A percentile compares a stretch with the other conserved stretches of the same genome.
Conservation (phyloP, 92 coral and sea anemone species). For the Diadumene lineata region DNA sequence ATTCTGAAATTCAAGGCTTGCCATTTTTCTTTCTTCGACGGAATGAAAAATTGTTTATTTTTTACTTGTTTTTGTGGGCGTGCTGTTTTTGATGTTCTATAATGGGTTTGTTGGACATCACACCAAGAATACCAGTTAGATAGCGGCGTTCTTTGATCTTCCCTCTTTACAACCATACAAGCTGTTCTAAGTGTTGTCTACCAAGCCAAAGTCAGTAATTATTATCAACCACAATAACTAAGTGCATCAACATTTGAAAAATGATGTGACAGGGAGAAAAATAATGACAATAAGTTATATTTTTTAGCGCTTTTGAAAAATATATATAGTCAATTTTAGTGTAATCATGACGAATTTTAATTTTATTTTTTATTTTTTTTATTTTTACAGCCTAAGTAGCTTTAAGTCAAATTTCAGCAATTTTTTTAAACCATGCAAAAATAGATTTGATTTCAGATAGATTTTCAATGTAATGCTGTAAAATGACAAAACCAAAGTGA, state of each 20-base stretch:
- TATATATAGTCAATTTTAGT: too few species aligned
- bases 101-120: neutral
- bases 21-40: neutral
- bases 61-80: too few species aligned
- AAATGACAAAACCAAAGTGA: neutral
- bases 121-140: neutral
- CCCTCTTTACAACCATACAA: neutral
- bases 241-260: neutral
- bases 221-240: neutral
- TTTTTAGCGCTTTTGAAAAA: neutral
- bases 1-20: neutral
- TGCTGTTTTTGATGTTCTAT: too few species aligned
- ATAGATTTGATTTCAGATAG: too few species aligned
- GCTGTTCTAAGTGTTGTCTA: constrained; percentile 8
- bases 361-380: too few species aligned
- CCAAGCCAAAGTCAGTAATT: neutral
- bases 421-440: too few species aligned
- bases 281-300: too few species aligned
- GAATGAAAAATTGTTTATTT: neutral
- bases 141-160: constrained; percentile 21
- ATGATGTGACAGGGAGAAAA: too few species aligned
- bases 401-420: too few species aligned
- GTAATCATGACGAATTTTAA: too few species aligned
- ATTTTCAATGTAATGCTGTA: too few species aligned
- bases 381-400: too few species aligned